Conservation (phyloP, 2,113 vertebrate genomes). For the Paedocypris sp. region DNA sequence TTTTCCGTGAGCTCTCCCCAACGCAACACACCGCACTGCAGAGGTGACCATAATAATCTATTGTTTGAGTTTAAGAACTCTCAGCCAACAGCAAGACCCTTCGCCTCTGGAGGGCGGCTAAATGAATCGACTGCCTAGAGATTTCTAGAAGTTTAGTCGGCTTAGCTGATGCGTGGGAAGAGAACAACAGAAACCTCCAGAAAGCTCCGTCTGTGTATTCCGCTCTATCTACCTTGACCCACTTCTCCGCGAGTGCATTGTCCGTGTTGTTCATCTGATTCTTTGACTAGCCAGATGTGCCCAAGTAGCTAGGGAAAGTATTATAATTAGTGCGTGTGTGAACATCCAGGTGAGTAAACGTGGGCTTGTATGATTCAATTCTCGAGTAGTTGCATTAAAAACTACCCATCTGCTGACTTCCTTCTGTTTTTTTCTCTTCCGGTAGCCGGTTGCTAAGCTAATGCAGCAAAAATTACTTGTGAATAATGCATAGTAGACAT, state of each 20-base stretch:
- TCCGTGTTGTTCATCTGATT: constrained; percentile 18
- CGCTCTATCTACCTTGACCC: constrained; percentile 31
- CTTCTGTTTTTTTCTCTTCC: too few relatives aligned
- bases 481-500: too few relatives aligned
- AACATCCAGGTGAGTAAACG: neutral
- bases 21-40: constrained; percentile 49
- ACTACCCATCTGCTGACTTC: too few relatives aligned
- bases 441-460: too few relatives aligned
- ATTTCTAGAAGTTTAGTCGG: constrained; percentile 30
- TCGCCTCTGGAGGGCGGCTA: constrained; percentile 41
- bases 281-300: constrained; percentile 31
- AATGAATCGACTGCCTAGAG: constrained; percentile 50
- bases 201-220: constrained; percentile 31
- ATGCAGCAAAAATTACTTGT: too few relatives aligned
- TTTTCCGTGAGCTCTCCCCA: constrained; percentile 55
- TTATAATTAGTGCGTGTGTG: constrained; percentile 8
- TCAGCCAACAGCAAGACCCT: neutral
- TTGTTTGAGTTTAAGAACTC: constrained; percentile 60
- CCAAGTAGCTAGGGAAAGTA: constrained; percentile 12
- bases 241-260: constrained; percentile 17
- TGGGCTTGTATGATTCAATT: neutral
- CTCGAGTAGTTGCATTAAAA: too few relatives aligned
- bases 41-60: constrained; percentile 67
- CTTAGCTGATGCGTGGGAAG: constrained; percentile 36
- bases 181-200: constrained; percentile 22